Base-by-base conservation (phyloP, 2,888 invertebrate species). In the Ochropleura leucogaster region DNA sequence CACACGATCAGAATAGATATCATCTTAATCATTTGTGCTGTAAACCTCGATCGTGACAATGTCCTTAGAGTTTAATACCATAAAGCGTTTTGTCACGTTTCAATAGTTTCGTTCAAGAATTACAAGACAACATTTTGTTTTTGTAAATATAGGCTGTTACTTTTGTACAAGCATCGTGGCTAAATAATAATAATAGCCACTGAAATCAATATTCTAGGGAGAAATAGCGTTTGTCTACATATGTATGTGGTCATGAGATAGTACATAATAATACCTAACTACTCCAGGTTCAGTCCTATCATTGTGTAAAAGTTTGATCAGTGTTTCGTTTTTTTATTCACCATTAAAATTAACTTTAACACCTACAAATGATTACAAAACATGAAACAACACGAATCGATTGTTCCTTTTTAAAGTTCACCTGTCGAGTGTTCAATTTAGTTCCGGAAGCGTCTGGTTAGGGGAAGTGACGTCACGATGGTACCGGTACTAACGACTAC, bases 401-500 rank as follows among this genome's bases (percentile, higher is more conserved):
- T 81, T 79, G 74, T 81, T 62, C 30, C 57, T 67, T 12, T n/a
- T 40, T 12, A 57, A 57, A 47, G 42, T 68, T 84, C 83, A 83
- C 85, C 83, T 85, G 83, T 69, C 83, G 78, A 85, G 78, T 68
- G 72, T 77, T 66, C 85, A 86, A 89, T 89, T 88, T 85, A 82
- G 66, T 80, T 55, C 87, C 87, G 87, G 87, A 88, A 85, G 73
- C 76, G 75, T 60, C 80, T 86, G 81, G 88, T 85, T 85, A 85
- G 78, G 74, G 77, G 69, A 64, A 70, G 77, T 87, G 82, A 87
- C 84, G 88, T 83, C 84, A 85, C 62, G 80, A 66, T 68, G 69
- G 72, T 69, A 72, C 77, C 69, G 69, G 75, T 44, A 65, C 67
- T 67, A 30, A 20, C 49, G 14, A 20, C n/a, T 62, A 20, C 44